Evolutionary conservation across 2,797 vertebrate genomes (phyloP), one percentile per base, ranked within the genome.

Genomic region (Sebastiscus tertius): DNA sequence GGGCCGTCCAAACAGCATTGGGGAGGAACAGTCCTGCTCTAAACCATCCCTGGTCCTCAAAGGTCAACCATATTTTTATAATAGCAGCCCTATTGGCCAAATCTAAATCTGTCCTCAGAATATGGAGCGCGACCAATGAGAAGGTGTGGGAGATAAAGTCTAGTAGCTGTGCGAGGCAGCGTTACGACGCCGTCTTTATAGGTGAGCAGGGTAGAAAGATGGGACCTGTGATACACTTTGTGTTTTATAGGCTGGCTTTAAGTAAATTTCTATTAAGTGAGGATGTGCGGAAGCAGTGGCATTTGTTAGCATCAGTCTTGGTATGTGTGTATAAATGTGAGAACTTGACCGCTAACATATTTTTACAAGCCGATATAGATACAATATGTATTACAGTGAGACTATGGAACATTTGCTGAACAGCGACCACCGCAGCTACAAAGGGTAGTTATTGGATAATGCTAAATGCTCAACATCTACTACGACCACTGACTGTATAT

Each of bases 1-100:
- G 36, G 62, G 42, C 90, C 78, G 88, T 92, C 93, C 89, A 88
- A 92, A 93, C 92, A 92, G 84, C 86, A 42, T 14, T 13, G 88
- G 24, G 66, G 70, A 90, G 82, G 88, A 87, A 84, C 72, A 77
- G 36, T 72, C 59, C 75, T 27, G 34, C 84, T 87, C 75, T 87
- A 86, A 90, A 92, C 65, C 85, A 91, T 86, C 75, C 61, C 64
- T 59, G 84, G 89, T 79, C 83, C 83, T 91, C 87, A 95, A 95
- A 95, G 95, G 95, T 96, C 95, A 95, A 94, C 90, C 93, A 91
- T 95, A 95, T 94, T 95, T 95, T 95, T 92, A 87, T 91, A 93
- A 93, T 94, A 92, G 88, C 88, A 87, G 85, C 91, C 93, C 89
- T 59, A 90, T 88, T 88, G 88, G 94, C 89, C 80, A 84, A 79